Percentiles rank a stretch among this genome's conserved stretches.
Conservation (phyloP, 2,797 vertebrate species). For the Pseudochromis fuscus region DNA sequence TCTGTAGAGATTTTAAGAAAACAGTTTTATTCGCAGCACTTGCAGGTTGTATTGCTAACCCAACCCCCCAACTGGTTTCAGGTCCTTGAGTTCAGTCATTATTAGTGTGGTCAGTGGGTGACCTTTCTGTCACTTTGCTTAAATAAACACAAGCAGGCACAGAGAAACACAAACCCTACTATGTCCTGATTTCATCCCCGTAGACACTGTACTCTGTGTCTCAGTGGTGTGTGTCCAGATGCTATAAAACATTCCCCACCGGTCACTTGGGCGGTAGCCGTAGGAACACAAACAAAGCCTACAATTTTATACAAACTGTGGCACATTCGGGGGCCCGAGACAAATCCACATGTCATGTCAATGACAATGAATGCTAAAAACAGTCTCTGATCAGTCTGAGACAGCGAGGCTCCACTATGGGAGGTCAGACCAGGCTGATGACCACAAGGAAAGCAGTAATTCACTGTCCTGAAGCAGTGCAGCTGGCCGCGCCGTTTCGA, state of each 20-base stretch:
- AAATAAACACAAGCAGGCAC: constrained; percentile 22
- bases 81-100: background rate
- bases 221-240: constrained; percentile 49
- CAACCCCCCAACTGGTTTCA: background rate
- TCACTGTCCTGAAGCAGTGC: constrained; percentile 64
- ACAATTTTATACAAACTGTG: constrained; percentile 75
- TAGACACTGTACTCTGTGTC: constrained; percentile 32
- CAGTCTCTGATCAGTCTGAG: constrained; percentile 73
- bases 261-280: constrained; percentile 66
- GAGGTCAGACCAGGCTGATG: constrained; percentile 70
- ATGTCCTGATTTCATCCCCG: constrained; percentile 23
- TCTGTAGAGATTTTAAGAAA: background rate
- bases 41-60: background rate
- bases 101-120: background rate
- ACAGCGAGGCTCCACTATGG: constrained; percentile 62
- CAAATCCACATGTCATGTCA: constrained; percentile 80
- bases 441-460: constrained; percentile 78
- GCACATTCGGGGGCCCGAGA: constrained; percentile 67
- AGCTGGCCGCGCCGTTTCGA: constrained; percentile 49
- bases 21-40: background rate
- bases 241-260: constrained; percentile 54
- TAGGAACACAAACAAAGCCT: constrained; percentile 70
- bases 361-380: constrained; percentile 73
- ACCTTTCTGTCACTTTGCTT: background rate
- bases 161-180: constrained; percentile 29